phyloP scores from a whole-genome alignment of 35 echinoderm and acorn worm genomes.

The Ophiothrix spiculata region DNA sequence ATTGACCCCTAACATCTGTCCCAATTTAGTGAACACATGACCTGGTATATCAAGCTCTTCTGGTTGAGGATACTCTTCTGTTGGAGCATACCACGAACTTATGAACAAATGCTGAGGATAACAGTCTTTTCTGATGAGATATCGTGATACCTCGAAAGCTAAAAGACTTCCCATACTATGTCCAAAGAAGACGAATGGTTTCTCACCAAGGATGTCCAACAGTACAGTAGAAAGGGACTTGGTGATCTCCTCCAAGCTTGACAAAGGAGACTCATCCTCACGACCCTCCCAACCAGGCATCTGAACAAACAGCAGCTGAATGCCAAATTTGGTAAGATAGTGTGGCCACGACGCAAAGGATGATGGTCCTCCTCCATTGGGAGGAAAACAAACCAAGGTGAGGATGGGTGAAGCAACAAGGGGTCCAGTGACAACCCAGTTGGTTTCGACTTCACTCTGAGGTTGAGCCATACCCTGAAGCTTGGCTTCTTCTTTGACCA shows the following conservation, averaged over 20 bases:
- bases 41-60: constrained; percentile 21
- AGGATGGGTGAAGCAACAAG: not conserved
- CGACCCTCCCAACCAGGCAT: constrained; percentile 55
- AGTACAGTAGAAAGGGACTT: not conserved
- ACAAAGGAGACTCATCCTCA: constrained; percentile 25
- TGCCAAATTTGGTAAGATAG: constrained; percentile 1
- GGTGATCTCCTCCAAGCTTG: constrained; percentile 2
- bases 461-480: too few relatives aligned
- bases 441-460: not conserved
- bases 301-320: constrained; percentile 41
- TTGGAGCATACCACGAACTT: constrained; percentile 53
- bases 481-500: too few relatives aligned
- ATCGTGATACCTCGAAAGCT: constrained; percentile 46
- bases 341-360: constrained; percentile 23
- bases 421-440: not conserved
- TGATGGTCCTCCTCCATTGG: constrained; percentile 52
- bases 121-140: not conserved
- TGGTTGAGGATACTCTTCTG: constrained; percentile 26
- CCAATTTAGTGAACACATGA: not conserved
- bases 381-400: constrained; percentile 43
- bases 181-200: constrained; percentile 44
- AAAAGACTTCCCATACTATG: constrained; percentile 51
- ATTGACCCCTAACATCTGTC: not conserved
- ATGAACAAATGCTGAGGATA: constrained; percentile 18
- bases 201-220: not conserved